These are phyloP conservation scores for Pterobdella sp. DNA, from an alignment of 2,888 invertebrate genomes.

Conservation along the genomic window DNA sequence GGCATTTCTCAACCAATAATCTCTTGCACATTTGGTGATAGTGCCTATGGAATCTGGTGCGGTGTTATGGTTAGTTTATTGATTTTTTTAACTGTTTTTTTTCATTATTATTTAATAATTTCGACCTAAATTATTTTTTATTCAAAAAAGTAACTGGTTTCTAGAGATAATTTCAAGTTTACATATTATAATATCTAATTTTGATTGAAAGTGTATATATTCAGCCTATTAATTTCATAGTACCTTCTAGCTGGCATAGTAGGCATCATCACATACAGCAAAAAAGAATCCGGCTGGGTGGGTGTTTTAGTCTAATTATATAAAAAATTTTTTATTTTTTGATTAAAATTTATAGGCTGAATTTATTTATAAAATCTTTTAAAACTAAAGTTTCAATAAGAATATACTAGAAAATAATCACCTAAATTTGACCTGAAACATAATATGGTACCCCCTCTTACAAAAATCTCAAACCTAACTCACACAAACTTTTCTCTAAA, in stretches of 20 bases:
- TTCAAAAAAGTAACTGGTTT: neutral
- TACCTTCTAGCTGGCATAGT: neutral
- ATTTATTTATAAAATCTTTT: no score
- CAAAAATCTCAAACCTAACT: no score
- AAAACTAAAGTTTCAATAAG: no score
- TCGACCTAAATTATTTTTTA: neutral
- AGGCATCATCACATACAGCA: neutral
- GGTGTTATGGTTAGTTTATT: slow-evolving; percentile 24
- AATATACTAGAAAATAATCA: no score
- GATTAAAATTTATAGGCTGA: no score
- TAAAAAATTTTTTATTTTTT: no score
- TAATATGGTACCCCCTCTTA: no score
- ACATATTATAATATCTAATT: neutral
- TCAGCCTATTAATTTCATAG: neutral
- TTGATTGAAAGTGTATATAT: no score
- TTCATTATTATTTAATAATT: neutral
- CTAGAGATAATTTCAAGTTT: neutral
- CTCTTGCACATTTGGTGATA: slow-evolving; percentile 4
- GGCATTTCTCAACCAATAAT: slow-evolving; percentile 22
- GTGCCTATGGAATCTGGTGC: slow-evolving; percentile 24
- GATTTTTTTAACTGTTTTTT: neutral
- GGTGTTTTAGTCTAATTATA: no score
- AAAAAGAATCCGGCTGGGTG: neutral
- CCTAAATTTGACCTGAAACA: no score
- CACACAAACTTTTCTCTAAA: no score